Evolutionary conservation across 2,888 invertebrate genomes (phyloP).

Genomic region (Drosophila neotestacea): DNA sequence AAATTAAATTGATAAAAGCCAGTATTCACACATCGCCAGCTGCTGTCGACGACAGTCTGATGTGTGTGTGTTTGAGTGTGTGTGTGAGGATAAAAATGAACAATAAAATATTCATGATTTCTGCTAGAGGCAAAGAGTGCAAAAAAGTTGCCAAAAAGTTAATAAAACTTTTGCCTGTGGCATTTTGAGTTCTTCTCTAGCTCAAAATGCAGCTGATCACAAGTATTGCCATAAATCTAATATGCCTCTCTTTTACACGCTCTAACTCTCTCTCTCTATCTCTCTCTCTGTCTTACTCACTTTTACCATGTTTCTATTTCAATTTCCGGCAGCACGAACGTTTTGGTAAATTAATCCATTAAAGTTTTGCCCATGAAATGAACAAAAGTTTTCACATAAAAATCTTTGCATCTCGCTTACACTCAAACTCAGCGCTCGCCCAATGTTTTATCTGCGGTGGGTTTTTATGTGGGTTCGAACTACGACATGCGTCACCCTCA

Average conservation of each 20-base stretch:
- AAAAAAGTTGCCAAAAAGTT: constrained; percentile 60
- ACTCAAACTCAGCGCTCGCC: background rate
- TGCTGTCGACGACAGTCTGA: constrained; percentile 32
- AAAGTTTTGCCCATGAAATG: constrained; percentile 73
- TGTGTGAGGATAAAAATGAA: constrained; percentile 33
- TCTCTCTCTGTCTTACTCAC: constrained; percentile 20
- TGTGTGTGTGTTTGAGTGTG: constrained; percentile 10
- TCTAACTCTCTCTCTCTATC: background rate
- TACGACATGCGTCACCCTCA: constrained; percentile 49
- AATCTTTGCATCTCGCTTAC: constrained; percentile 36
- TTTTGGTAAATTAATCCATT: constrained; percentile 79
- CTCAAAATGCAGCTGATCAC: constrained; percentile 61
- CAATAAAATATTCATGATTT: constrained; percentile 73
- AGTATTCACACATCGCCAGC: constrained; percentile 55
- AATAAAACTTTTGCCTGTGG: constrained; percentile 56
- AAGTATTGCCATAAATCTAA: constrained; percentile 67
- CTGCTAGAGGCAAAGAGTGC: constrained; percentile 24
- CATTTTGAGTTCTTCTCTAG: constrained; percentile 36
- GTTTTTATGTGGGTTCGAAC: constrained; percentile 13
- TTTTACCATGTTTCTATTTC: constrained; percentile 60
- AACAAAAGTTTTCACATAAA: constrained; percentile 78
- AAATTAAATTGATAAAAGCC: constrained; percentile 69
- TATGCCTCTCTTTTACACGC: constrained; percentile 10
- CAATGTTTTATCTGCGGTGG: constrained; percentile 19
- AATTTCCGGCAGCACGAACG: constrained; percentile 72